Base-by-base conservation (phyloP, 2,797 vertebrate genomes). In the Poecilia velifera region DNA sequence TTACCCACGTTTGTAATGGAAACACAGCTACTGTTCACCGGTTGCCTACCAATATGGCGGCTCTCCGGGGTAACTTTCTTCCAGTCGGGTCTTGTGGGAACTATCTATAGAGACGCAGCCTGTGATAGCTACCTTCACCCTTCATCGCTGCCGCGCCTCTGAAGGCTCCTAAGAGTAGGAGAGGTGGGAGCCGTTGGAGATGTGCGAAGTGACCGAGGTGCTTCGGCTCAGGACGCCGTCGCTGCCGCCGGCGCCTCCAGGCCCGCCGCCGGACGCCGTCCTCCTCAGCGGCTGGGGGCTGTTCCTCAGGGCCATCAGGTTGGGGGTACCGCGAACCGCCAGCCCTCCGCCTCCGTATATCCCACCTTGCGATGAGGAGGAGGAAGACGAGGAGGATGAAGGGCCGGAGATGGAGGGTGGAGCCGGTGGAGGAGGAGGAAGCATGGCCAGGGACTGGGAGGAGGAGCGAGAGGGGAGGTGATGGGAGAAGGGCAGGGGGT, bases 191-290 rank as follows among this genome's bases (percentile, higher is more conserved):
- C 97, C 97, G 0, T 98, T 98, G 55, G 97, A 96, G 93, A 98
- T 98, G 94, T 98, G 97, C 36, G 97, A 97, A 43, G 97, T 97
- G 77, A 98, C 97, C 13, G 97, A 97, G 84, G 97, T 98, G 91
- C 97, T 98, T n/a, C 97, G 95, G 90, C 97, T 98, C 92, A 96
- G 76, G 86, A 96, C 83, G 76, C 96, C 87, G 62, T 96, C 94
- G 46, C 90, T 72, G 18, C 96, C 96, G 0, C 93, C 96, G 0
- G 95, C 94, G 31, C 95, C 96, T 45, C 97, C 96, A 0, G 95
- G 94, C 12, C 97, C 96, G 8, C 96, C 96, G 0, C 97, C 97
- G 0, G 97, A 97, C 14, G 97, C 97, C 87, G 97, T 97, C 91
- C 97, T 96, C 87, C 97, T 95, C 78, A 97, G 92, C 6, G 97